Conservation (phyloP, 2,888 invertebrate species). For the Lasioglossum vierecki region DNA sequence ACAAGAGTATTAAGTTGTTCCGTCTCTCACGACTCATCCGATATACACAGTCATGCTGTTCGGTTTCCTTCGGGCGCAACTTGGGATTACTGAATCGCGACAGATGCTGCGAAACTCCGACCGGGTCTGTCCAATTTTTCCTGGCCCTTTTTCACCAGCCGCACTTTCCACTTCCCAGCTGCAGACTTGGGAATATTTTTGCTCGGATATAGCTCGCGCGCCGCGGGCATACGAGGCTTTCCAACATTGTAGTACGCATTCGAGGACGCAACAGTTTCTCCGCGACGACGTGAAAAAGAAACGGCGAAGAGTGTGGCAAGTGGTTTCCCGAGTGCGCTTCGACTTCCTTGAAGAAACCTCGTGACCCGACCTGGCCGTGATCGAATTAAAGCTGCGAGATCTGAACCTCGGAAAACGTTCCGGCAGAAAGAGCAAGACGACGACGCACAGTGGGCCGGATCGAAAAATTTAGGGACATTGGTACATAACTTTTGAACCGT, state of each 20-base stretch:
- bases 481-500: too few relatives aligned
- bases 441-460: neutral
- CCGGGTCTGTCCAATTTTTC: conserved; percentile 31
- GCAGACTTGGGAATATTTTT: conserved; percentile 22
- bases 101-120: conserved; percentile 34
- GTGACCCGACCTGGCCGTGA: conserved; percentile 49
- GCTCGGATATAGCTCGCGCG: neutral
- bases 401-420: conserved; percentile 24
- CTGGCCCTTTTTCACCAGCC: conserved; percentile 14
- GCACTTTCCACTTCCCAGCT: neutral
- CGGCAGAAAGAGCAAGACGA: neutral
- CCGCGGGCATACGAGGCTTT: conserved; percentile 1
- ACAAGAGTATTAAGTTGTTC: neutral
- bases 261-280: conserved; percentile 56
- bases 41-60: neutral
- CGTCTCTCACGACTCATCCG: neutral
- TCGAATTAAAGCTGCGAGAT: conserved; percentile 41
- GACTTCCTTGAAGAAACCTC: conserved; percentile 36
- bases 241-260: conserved; percentile 22
- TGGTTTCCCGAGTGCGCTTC: conserved; percentile 45
- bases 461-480: too few relatives aligned
- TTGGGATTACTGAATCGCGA: conserved; percentile 29
- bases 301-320: conserved; percentile 21
- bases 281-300: conserved; percentile 17
- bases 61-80: conserved; percentile 3